A percentile compares a stretch with the other conserved stretches of the same genome.
phyloP scores from a whole-genome alignment of 92 coral and sea anemone genomes.

The Actinostola sp. region DNA sequence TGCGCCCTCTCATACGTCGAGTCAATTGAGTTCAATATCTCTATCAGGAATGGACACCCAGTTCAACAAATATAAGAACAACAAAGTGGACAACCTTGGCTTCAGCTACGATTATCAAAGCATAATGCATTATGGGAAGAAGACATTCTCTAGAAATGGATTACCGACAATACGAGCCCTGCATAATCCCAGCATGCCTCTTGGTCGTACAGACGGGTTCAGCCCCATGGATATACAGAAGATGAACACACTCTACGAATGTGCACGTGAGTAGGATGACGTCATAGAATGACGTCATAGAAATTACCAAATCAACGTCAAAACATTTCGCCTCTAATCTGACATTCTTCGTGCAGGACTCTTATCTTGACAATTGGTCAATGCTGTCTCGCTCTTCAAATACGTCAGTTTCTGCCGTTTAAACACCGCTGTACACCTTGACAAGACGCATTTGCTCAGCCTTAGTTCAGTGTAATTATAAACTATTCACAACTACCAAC shows the following conservation, averaged over 20 bases:
- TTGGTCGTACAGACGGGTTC: conserved; percentile 79
- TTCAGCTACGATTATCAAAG: conserved; percentile 82
- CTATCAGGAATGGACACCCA: conserved; percentile 73
- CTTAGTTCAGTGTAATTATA: too few species aligned
- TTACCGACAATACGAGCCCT: conserved; percentile 73
- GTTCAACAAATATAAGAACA: conserved; percentile 76
- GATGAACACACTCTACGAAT: conserved; percentile 76
- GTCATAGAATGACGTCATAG: background rate
- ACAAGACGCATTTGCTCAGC: too few species aligned
- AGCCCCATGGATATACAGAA: conserved; percentile 79
- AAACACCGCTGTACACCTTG: too few species aligned
- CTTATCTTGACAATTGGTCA: too few species aligned
- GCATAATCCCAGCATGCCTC: conserved; percentile 67
- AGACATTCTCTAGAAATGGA: conserved; percentile 77
- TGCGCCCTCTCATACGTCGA: too few species aligned
- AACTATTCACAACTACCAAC: too few species aligned
- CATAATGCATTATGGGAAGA: conserved; percentile 87
- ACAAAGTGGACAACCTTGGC: conserved; percentile 80
- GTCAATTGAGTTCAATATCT: too few species aligned
- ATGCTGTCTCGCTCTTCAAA: too few species aligned
- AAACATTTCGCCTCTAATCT: too few species aligned
- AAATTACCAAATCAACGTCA: too few species aligned
- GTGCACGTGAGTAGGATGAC: conserved; percentile 59
- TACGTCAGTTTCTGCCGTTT: too few species aligned
- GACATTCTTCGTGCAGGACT: too few species aligned